Base-by-base conservation (phyloP, 2,797 vertebrate species). In the Gallirallus australis region DNA sequence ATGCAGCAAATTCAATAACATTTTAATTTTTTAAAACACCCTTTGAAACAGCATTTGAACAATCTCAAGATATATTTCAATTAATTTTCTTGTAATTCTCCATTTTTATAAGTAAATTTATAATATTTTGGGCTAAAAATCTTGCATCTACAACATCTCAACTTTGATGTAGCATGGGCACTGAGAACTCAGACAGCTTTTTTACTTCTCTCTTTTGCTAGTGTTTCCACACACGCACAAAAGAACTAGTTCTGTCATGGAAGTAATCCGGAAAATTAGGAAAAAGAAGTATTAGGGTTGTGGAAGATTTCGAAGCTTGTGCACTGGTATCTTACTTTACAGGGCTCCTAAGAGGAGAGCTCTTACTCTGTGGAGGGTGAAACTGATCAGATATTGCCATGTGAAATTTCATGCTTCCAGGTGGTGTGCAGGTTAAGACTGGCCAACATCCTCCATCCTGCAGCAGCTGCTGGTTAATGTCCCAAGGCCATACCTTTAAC, bases 351-450 rank as follows among this genome's bases (percentile, higher is more conserved):
- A 68, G 48, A 7, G 73, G 60, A 48, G 12, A 89, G 14, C 7
- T 70, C 3, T 45, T 83, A 61, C 8, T 42, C 47, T 65, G 23
- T 35, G 39, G 35, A 61, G 19, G 28, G 7, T 59, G 69, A 83
- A 83, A 78, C 2, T 6, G 59, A 19, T 21, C 1, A 2, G 33
- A 28, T 3, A 40, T n/a, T 6, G 8, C 16, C 45, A 40, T 0
- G 0, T 63, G 23, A 47, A 25, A 12, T 86, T 93, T 48, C 81
- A 39, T 14, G 54, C 27, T 90, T 86, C 21, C 24, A 66, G 5
- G 8, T 52, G 17, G 6, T 73, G n/a, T 53, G 12, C 15, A 56
- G 56, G 42, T 86, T 78, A 90, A 69, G 42, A 66, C 30, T 53
- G 48, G n/a, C 54, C 20, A 25, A 56, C 23, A 30, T 4, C 23